phyloP scores from a whole-genome alignment of 35 echinoderm and acorn worm species.

The Ptychodera flava region DNA sequence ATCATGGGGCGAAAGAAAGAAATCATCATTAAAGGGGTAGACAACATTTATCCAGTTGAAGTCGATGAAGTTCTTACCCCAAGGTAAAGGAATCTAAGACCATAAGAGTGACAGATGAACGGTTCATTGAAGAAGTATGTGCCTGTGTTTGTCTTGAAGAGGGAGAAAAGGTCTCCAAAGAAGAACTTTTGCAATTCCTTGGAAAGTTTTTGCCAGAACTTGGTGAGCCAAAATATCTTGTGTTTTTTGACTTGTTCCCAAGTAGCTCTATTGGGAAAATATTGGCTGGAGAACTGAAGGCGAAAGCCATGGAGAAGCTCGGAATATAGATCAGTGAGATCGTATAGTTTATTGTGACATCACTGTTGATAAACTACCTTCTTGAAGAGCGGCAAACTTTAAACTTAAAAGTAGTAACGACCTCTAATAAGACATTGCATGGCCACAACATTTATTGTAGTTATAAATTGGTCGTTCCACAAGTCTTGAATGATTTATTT shows the following conservation, averaged over 20 bases:
- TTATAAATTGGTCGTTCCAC: too few species aligned
- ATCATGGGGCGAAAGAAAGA: conserved; percentile 94
- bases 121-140: conserved; percentile 63
- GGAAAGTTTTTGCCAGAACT: background rate
- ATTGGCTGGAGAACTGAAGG: background rate
- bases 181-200: conserved; percentile 53
- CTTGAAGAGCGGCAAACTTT: too few species aligned
- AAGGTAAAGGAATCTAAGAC: conserved; percentile 86
- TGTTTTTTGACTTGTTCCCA: conserved; percentile 47
- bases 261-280: conserved; percentile 32
- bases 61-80: conserved; percentile 85
- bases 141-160: conserved; percentile 61
- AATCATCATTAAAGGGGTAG: conserved; percentile 80
- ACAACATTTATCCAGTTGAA: conserved; percentile 88
- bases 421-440: too few species aligned
- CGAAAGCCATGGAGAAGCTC: too few species aligned
- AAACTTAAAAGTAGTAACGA: too few species aligned
- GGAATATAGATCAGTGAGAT: too few species aligned
- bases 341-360: too few species aligned
- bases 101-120: conserved; percentile 63
- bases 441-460: too few species aligned
- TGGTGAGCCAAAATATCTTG: conserved; percentile 42
- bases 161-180: conserved; percentile 35
- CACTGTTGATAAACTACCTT: too few species aligned
- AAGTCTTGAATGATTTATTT: too few species aligned